phyloP scores from a whole-genome alignment of 2,888 invertebrate genomes.

The Lobophora halterata region DNA sequence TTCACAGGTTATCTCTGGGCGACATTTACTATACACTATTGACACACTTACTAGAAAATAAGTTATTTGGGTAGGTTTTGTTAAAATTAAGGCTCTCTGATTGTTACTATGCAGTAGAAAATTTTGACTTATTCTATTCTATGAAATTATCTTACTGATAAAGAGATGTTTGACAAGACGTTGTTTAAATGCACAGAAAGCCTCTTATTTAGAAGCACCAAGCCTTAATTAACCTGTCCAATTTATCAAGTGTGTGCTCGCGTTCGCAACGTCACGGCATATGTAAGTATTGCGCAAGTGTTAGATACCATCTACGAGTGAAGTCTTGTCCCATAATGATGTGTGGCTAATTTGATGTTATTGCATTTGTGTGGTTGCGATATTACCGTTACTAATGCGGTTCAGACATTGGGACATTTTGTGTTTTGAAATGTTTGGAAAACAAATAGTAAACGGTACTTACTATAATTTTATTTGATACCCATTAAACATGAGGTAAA shows the following conservation, averaged over 20 bases:
- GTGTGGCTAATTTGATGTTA: conserved; percentile 32
- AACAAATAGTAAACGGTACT: conserved; percentile 12
- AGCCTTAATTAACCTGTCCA: conserved; percentile 24
- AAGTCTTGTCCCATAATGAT: conserved; percentile 29
- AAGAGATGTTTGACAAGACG: neutral
- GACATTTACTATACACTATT: no score
- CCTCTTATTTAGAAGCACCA: conserved; percentile 16
- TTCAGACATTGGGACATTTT: conserved; percentile 21
- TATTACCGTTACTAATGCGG: conserved; percentile 22
- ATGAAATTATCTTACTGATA: no score
- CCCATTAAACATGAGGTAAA: no score
- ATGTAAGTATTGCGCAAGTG: conserved; percentile 26
- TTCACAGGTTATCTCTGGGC: no score
- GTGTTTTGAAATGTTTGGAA: conserved; percentile 28
- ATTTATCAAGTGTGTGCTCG: conserved; percentile 15
- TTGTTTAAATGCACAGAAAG: conserved; percentile 8
- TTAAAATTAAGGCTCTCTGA: no score
- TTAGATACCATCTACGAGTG: conserved; percentile 25
- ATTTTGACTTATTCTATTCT: no score
- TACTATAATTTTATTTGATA: no score
- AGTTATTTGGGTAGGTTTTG: no score
- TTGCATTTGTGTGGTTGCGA: conserved; percentile 28
- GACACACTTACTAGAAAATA: no score
- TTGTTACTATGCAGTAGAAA: no score
- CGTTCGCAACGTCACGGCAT: conserved; percentile 16